Conservation (phyloP, 2,888 invertebrate genomes). For the Andrena chrysosceles region DNA sequence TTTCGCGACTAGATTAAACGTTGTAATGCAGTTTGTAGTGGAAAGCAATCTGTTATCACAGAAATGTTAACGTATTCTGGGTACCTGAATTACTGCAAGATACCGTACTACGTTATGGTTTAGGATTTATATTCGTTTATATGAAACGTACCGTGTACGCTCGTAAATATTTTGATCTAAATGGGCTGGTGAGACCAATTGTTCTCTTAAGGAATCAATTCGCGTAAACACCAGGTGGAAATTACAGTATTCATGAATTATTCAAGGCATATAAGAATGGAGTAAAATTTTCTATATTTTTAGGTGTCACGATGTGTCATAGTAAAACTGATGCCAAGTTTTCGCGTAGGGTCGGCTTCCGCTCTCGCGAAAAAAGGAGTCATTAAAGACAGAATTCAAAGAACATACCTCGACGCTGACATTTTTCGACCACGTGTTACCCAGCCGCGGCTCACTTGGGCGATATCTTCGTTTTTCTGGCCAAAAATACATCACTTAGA, state of each 20-base stretch:
- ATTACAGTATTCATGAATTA: neutral
- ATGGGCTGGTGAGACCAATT: neutral
- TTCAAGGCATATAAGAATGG: neutral
- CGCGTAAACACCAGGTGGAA: neutral
- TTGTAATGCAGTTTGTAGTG: too few relatives aligned
- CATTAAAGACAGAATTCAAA: conserved; percentile 54
- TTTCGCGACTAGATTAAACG: neutral
- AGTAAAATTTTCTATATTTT: neutral
- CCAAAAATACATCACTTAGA: neutral
- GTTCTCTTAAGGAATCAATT: neutral
- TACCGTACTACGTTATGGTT: too few relatives aligned
- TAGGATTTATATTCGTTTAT: neutral
- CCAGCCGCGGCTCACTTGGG: conserved; percentile 37
- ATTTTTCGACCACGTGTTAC: conserved; percentile 57
- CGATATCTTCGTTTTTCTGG: conserved; percentile 5
- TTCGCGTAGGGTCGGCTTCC: conserved; percentile 28
- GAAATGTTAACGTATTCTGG: too few relatives aligned
- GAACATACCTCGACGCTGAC: conserved; percentile 37
- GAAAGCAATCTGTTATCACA: too few relatives aligned
- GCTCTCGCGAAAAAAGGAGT: conserved; percentile 33
- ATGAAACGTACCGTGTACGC: neutral
- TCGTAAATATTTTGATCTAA: neutral
- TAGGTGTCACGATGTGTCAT: neutral
- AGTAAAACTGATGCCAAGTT: conserved; percentile 6
- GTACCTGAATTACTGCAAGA: too few relatives aligned